phyloP scores from a whole-genome alignment of 2,797 vertebrate genomes.

The Propithecus perrieri region DNA sequence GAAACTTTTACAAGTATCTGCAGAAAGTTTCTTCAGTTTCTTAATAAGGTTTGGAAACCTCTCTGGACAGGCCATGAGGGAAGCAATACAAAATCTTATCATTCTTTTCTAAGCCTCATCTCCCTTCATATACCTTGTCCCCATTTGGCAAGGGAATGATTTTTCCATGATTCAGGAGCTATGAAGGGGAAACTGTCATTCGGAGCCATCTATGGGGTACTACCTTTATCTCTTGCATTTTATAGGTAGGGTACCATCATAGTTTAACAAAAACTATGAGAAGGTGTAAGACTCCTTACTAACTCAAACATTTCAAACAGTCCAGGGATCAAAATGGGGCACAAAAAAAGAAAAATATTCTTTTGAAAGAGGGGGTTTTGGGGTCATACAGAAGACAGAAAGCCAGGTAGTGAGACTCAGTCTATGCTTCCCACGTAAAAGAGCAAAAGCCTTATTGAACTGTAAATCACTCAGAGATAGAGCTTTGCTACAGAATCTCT shows the following conservation, averaged over 20 bases:
- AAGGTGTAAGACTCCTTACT: neutral
- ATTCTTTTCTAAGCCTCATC: neutral
- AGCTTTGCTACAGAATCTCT: neutral
- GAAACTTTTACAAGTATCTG: neutral
- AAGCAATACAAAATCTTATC: neutral
- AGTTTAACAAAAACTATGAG: neutral
- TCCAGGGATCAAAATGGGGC: neutral
- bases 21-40: neutral
- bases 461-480: too few species aligned
- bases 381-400: neutral
- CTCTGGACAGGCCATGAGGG: neutral
- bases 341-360: neutral
- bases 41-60: neutral
- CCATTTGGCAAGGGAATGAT: neutral
- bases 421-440: neutral
- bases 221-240: neutral
- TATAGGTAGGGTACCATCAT: neutral
- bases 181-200: neutral
- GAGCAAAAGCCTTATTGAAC: neutral
- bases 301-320: neutral
- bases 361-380: neutral
- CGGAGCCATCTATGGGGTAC: accelerated
- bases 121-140: neutral
- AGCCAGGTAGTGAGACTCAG: neutral
- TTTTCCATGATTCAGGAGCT: neutral